Conservation (phyloP, 2,888 invertebrate genomes). For the Cryptosula pallasiana region DNA sequence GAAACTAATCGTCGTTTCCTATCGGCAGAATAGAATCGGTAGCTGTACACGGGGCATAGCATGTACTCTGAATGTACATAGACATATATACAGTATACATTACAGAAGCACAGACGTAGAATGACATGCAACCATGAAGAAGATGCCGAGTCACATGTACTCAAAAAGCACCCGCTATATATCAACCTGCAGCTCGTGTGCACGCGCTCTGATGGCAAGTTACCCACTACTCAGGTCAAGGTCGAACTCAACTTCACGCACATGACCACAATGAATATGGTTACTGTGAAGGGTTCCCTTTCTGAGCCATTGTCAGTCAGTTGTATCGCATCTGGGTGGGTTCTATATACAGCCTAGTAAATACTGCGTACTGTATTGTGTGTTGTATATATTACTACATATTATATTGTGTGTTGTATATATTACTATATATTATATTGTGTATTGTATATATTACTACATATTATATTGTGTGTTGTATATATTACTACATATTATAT, state of each 20-base stretch:
- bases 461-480: not conserved
- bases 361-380: slow-evolving; percentile 15
- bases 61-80: too few species aligned
- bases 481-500: slow-evolving; percentile 11
- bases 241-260: slow-evolving; percentile 60
- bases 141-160: slow-evolving; percentile 50
- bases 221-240: not conserved
- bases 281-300: slow-evolving; percentile 62
- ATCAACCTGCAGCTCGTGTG: slow-evolving; percentile 63
- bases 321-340: slow-evolving; percentile 43
- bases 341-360: not conserved
- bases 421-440: not conserved
- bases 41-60: too few species aligned
- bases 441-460: not conserved
- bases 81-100: too few species aligned
- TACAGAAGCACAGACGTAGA: slow-evolving; percentile 32
- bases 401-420: slow-evolving; percentile 26
- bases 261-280: slow-evolving; percentile 66
- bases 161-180: slow-evolving; percentile 69
- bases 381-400: not conserved
- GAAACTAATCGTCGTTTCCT: too few species aligned
- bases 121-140: slow-evolving; percentile 44
- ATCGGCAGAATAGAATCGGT: too few species aligned
- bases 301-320: slow-evolving; percentile 31
- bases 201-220: slow-evolving; percentile 44